Evolutionary conservation across 2,888 invertebrate genomes (phyloP), one percentile per base, ranked within the genome.

Genomic region (Labia minor): DNA sequence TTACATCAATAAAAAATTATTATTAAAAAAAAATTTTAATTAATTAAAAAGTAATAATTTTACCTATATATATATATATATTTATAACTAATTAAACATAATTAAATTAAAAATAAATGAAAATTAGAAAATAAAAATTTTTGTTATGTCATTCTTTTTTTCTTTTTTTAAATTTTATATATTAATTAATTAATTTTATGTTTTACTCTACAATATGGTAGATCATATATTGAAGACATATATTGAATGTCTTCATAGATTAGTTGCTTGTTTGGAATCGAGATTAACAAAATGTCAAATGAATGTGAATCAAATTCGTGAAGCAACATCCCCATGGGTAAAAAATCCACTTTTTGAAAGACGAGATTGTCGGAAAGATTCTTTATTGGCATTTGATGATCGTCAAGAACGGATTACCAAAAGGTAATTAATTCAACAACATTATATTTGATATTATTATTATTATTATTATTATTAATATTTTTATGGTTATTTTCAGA

Each of bases 181-280:
- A n/a, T n/a, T n/a, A n/a, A n/a, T n/a, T n/a, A n/a, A n/a, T n/a
- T n/a, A n/a, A n/a, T n/a, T n/a, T n/a, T n/a, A n/a, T n/a, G n/a
- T n/a, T n/a, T n/a, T n/a, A n/a, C n/a, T n/a, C n/a, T n/a, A n/a
- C n/a, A n/a, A n/a, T n/a, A n/a, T n/a, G n/a, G n/a, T n/a, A n/a
- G n/a, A n/a, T n/a, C n/a, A n/a, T n/a, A n/a, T n/a, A n/a, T n/a
- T 94, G 37, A 87, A 88, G 83, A 86, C 86, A 65, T 95, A 92
- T 76, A 86, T 95, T 74, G 83, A 86, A 74, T 87, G 88, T 71
- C 78, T 95, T 14, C 87, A 91, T 66, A 82, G 81, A 37, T 83
- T 90, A 37, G 93, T 96, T 0, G 86, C 88, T 63, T 87, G 87
- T 71, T 80, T 96, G 8, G 90, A 92, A 77, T 82, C 84, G 67